Percentiles rank a stretch among this genome's conserved stretches.
phyloP scores from a whole-genome alignment of 1,140 invertebrate genomes.

The Vanessa atalanta region DNA sequence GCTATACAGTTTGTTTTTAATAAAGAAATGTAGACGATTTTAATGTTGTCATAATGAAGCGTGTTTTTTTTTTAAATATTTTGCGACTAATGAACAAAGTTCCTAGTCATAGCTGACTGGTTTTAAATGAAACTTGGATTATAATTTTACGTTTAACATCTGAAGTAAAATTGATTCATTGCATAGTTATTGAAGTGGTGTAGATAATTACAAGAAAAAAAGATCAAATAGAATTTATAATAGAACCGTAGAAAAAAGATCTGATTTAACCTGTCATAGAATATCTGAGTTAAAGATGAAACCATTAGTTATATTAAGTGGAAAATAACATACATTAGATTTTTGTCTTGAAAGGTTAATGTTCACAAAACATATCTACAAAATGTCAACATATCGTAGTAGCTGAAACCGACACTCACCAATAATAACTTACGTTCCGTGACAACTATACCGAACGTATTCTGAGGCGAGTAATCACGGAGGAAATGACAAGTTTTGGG shows the following conservation, averaged over 20 bases:
- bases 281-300: no score
- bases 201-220: no score
- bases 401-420: conserved; percentile 61
- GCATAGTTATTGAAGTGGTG: no score
- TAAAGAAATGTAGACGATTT: conserved; percentile 8
- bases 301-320: background rate
- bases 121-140: background rate
- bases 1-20: conserved; percentile 5
- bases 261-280: no score
- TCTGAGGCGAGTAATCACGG: conserved; percentile 68
- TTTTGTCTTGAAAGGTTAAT: background rate
- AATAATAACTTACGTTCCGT: conserved; percentile 67
- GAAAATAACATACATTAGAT: background rate
- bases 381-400: conserved; percentile 45
- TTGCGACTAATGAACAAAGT: conserved; percentile 5
- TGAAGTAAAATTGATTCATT: no score
- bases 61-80: background rate
- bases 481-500: conserved; percentile 77
- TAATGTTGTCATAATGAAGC: conserved; percentile 6
- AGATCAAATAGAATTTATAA: no score
- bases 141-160: no score
- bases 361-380: conserved; percentile 19
- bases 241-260: no score
- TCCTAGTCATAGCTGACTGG: background rate
- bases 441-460: conserved; percentile 60